These are phyloP conservation scores for Ia io DNA, from an alignment of 2,113 vertebrate genomes.

Conservation along the genomic window DNA sequence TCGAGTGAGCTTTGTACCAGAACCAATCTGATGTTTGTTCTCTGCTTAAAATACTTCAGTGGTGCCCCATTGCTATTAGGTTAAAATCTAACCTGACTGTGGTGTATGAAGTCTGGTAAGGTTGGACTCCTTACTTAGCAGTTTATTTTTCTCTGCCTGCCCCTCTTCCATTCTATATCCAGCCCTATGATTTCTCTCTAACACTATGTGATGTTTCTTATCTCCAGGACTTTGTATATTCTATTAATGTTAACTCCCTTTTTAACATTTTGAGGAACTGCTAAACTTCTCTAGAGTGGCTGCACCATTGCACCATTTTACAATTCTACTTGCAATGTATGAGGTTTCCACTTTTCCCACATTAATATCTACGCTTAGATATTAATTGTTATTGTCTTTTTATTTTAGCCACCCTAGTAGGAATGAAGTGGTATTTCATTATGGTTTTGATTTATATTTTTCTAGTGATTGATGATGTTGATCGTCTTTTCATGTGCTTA, in stretches of 20 bases:
- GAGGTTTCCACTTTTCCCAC: neutral
- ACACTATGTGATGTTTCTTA: neutral
- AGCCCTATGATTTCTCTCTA: neutral
- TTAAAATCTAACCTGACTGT: neutral
- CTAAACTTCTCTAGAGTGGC: neutral
- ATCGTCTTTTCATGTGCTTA: slow-evolving; percentile 1
- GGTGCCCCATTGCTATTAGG: neutral
- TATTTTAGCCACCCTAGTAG: neutral
- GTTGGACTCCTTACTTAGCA: neutral
- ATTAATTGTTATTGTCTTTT: neutral
- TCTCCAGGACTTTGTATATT: neutral
- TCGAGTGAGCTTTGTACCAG: neutral
- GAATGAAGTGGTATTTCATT: neutral
- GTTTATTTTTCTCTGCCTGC: neutral
- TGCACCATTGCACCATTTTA: neutral
- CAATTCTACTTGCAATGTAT: neutral
- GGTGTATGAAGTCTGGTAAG: neutral
- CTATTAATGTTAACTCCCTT: neutral
- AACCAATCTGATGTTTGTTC: neutral
- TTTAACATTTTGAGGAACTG: slow-evolving; percentile 30
- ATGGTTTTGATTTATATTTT: slow-evolving; percentile 27
- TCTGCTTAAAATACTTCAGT: neutral
- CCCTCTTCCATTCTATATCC: neutral
- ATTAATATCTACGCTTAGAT: neutral
- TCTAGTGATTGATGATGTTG: neutral